Base-by-base conservation (phyloP, 2,888 invertebrate species). In the Philereme vetulata region DNA sequence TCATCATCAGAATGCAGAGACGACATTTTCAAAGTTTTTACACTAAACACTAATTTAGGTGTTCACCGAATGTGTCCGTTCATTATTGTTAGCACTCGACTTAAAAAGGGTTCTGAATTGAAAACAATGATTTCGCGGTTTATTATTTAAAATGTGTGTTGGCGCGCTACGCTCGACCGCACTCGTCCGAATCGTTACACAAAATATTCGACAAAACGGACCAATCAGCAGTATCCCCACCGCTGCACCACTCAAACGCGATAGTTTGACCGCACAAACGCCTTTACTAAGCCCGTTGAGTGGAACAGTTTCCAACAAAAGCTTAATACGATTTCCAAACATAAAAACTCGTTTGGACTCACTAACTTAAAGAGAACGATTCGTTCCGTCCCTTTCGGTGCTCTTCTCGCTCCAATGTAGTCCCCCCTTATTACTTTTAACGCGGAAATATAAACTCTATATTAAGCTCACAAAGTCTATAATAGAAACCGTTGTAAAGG, bases 1-100 rank as follows among this genome's bases (percentile, higher is more conserved):
- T 94, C 94, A 70, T 94, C 94, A 78, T 94, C 94, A 60, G 93
- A 93, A 81, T 93, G 93, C 70, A 91, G 81, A 56, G 93, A 93
- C 66, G 93, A 93, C 93, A 93, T 93, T 65, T 82, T 84, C 51
- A 56, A 54, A 62, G 62, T 66, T 63, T 60, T 51, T 45, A 45
- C 52, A 55, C 50, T 54, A 32, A 60, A 57, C 65, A 67, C 67
- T 38, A 48, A 36, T 62, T 57, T 47, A 35, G 46, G 21, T 34
- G 55, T 62, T 62, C 60, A 60, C 56, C 49, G 51, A 58, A 62
- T 58, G 59, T 51, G 56, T 65, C 57, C 60, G 51, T 57, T 62
- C 58, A 71, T 70, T 74, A 74, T 81, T 77, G 56, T 58, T 59
- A 54, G 21, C 72, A 70, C 72, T 71, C 57, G 21, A 60, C 52